Percentiles rank a stretch among this genome's conserved stretches.
Evolutionary conservation across 2,888 invertebrate species (phyloP).

Genomic region (Odontothrips loti): DNA sequence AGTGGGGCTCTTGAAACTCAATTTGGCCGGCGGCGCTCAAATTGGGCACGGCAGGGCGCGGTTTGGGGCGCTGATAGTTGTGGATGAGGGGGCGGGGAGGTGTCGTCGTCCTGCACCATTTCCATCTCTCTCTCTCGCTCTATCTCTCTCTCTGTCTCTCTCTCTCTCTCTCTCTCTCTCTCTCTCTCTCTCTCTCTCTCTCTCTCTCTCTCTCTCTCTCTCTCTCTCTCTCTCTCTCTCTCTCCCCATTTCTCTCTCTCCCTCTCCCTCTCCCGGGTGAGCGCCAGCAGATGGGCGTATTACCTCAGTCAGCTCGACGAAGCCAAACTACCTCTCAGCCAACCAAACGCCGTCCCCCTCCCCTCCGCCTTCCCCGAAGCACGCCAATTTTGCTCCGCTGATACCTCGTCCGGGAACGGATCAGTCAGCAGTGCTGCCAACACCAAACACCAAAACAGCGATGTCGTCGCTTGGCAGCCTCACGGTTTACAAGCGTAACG

Average conservation of each 20-base stretch:
- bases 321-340: too few species aligned
- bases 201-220: background rate
- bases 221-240: background rate
- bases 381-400: too few species aligned
- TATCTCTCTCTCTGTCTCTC: background rate
- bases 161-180: background rate
- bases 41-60: slow-evolving; percentile 6
- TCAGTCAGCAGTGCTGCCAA: too few species aligned
- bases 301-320: too few species aligned
- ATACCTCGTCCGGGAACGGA: too few species aligned
- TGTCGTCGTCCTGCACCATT: background rate
- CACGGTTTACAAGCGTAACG: too few species aligned
- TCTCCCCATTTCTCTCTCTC: background rate
- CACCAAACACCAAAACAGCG: too few species aligned
- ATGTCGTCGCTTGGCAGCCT: too few species aligned
- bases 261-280: background rate
- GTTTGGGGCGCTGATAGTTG: slow-evolving; percentile 1
- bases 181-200: background rate
- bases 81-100: background rate
- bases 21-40: slow-evolving; percentile 10
- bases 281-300: too few species aligned
- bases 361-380: too few species aligned
- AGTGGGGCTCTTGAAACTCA: slow-evolving; percentile 19
- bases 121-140: background rate
- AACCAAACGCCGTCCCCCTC: too few species aligned